Percentiles rank a stretch among this genome's conserved stretches.
Conservation (phyloP, 2,113 vertebrate species). For the Gymnobelideus leadbeateri region DNA sequence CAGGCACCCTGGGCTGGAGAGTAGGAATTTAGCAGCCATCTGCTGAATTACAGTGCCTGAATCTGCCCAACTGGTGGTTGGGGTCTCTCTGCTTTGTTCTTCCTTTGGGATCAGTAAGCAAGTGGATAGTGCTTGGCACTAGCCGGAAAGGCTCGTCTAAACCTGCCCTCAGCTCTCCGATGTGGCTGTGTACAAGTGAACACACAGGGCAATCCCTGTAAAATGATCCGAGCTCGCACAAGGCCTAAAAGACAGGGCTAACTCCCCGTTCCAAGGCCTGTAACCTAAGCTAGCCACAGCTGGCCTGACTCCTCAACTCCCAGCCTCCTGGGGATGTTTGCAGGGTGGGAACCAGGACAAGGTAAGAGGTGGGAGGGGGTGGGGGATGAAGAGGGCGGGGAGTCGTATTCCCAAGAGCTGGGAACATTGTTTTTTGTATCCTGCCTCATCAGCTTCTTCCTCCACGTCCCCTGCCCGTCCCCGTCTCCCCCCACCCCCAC, state of each 20-base stretch:
- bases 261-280: slow-evolving; percentile 18
- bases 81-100: neutral
- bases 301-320: slow-evolving; percentile 50
- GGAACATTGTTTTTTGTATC: neutral
- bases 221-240: slow-evolving; percentile 42
- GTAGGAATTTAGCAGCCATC: neutral
- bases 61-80: neutral
- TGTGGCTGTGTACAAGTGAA: neutral
- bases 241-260: slow-evolving; percentile 29
- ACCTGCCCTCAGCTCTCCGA: neutral
- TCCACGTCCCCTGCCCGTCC: neutral
- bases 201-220: neutral
- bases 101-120: neutral
- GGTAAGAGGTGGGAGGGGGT: slow-evolving; percentile 59
- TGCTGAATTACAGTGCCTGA: neutral
- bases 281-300: slow-evolving; percentile 66
- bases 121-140: neutral
- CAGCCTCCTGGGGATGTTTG: slow-evolving; percentile 55
- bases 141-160: neutral
- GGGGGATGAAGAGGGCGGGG: slow-evolving; percentile 19
- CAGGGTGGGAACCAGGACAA: slow-evolving; percentile 61
- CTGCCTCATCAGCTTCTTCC: neutral
- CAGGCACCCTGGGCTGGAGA: neutral
- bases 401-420: neutral
- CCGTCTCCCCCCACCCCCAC: too few relatives aligned